phyloP scores from a whole-genome alignment of 2,113 vertebrate genomes.

The Poecilia latipinna region DNA sequence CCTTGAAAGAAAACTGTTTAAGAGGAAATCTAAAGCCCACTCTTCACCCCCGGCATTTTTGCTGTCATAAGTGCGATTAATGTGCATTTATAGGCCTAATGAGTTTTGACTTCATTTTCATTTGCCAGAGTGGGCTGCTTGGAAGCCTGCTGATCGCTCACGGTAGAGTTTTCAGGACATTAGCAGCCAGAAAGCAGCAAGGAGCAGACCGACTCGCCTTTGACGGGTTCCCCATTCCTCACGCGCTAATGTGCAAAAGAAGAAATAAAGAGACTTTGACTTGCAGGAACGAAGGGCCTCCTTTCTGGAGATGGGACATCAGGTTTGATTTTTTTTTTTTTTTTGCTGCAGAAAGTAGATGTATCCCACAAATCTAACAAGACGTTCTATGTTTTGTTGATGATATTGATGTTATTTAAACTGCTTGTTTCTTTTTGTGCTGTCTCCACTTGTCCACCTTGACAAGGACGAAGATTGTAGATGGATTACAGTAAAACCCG shows the following conservation, averaged over 20 bases:
- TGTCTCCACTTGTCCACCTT: background rate
- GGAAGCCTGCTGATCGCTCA: slow-evolving; percentile 9
- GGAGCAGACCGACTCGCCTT: background rate
- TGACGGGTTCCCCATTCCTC: background rate
- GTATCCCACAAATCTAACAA: background rate
- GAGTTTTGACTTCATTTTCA: slow-evolving; percentile 23
- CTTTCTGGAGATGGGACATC: background rate
- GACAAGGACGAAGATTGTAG: background rate
- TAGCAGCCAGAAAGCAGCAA: background rate
- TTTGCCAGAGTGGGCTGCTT: slow-evolving; percentile 11
- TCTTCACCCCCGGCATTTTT: background rate
- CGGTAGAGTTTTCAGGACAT: slow-evolving; percentile 2
- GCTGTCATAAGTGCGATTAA: slow-evolving; percentile 61
- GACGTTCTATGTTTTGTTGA: background rate
- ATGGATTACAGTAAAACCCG: background rate
- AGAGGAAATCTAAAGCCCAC: slow-evolving; percentile 6
- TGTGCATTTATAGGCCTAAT: slow-evolving; percentile 45
- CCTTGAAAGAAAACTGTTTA: slow-evolving; percentile 21
- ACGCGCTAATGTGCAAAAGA: background rate
- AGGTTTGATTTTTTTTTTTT: background rate
- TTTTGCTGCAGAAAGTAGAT: background rate
- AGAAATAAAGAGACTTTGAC: background rate
- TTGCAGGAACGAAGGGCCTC: slow-evolving; percentile 18
- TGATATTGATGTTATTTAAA: background rate
- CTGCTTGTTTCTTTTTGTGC: background rate